Evolutionary conservation across 1,140 invertebrate genomes (phyloP).

Genomic region (Apocrypta bakeri): DNA sequence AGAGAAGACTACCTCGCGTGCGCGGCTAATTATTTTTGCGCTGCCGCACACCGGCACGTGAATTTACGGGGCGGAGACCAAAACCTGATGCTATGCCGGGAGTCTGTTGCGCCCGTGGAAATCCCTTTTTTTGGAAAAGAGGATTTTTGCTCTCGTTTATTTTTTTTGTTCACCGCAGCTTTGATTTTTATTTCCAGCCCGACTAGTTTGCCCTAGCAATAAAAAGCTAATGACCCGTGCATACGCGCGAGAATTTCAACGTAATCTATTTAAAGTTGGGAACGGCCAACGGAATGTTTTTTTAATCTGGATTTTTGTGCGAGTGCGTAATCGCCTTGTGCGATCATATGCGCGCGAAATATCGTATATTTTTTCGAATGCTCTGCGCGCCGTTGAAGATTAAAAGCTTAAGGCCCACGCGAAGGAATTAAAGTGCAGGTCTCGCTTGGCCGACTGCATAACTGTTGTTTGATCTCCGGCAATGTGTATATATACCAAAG

Average conservation of each 20-base stretch:
- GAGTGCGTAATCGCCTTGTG: not conserved
- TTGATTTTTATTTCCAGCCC: slow-evolving; percentile 9
- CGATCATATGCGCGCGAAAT: no score
- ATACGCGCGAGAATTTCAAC: not conserved
- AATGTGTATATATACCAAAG: slow-evolving; percentile 60
- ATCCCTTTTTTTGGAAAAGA: not conserved
- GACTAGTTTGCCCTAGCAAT: slow-evolving; percentile 23
- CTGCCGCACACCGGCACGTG: slow-evolving; percentile 40
- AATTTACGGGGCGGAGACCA: slow-evolving; percentile 49
- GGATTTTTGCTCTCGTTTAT: not conserved
- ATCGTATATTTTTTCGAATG: no score
- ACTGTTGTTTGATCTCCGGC: slow-evolving; percentile 52
- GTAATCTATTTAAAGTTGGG: slow-evolving; percentile 10
- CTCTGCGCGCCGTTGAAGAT: not conserved
- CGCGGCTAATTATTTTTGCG: slow-evolving; percentile 65
- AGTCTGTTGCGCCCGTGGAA: not conserved
- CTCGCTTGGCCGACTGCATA: not conserved
- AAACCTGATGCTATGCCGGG: not conserved
- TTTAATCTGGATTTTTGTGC: slow-evolving; percentile 1
- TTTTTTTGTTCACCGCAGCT: not conserved
- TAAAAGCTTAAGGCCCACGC: not conserved
- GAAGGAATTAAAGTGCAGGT: not conserved
- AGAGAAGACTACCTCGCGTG: slow-evolving; percentile 23
- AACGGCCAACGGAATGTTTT: not conserved
- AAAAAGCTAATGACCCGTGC: slow-evolving; percentile 31